Conservation (phyloP, 2,888 invertebrate species). For the Ptychoptera contaminata region DNA sequence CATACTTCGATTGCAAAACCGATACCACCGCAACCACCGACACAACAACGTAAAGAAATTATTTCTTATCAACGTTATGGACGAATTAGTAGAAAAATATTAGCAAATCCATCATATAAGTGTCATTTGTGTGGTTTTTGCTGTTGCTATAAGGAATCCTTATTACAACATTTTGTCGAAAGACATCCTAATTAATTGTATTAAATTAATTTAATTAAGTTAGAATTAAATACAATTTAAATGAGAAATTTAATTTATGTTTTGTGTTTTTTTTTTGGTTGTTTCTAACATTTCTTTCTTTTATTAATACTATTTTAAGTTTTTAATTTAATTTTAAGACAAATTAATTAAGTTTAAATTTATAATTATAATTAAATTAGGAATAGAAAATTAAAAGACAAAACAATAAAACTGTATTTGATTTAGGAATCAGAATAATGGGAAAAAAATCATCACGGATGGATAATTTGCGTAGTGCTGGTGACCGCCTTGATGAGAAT, state of each 20-base stretch:
- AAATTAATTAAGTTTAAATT: no score
- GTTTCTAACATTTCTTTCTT: slow-evolving; percentile 1
- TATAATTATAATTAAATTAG: no score
- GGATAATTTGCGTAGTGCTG: background rate
- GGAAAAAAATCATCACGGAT: background rate
- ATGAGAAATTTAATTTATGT: no score
- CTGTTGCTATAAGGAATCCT: slow-evolving; percentile 16
- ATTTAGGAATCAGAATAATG: background rate
- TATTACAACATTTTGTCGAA: slow-evolving; percentile 18
- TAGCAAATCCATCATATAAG: slow-evolving; percentile 16
- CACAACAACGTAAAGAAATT: slow-evolving; percentile 11
- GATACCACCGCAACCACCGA: slow-evolving; percentile 1
- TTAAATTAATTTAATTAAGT: background rate
- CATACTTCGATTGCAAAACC: background rate
- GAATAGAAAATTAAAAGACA: no score
- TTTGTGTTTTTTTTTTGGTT: slow-evolving; percentile 4
- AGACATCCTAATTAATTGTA: slow-evolving; percentile 17
- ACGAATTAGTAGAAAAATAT: slow-evolving; percentile 15
- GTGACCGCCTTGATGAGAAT: no score
- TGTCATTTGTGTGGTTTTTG: slow-evolving; percentile 23
- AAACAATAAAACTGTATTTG: no score
- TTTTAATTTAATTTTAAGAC: slow-evolving; percentile 3
- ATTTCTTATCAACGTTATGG: slow-evolving; percentile 22
- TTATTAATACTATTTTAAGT: slow-evolving; percentile 1
- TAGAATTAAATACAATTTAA: background rate